Base-by-base conservation (phyloP, 2,888 invertebrate species). In the Steromphala cineraria region DNA sequence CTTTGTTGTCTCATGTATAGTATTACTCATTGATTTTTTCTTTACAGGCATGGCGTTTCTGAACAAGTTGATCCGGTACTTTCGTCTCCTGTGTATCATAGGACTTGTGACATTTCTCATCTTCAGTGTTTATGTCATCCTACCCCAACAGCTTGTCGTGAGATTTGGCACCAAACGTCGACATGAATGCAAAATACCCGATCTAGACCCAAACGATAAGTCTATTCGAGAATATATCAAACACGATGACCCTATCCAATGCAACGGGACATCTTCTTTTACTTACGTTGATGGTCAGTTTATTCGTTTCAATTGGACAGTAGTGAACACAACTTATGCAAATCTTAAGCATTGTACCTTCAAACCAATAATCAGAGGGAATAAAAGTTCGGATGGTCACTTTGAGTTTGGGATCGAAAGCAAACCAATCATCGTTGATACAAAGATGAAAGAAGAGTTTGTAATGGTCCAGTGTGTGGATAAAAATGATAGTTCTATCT, bases 381-480 rank as follows among this genome's bases (percentile, higher is more conserved):
- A 67, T 0, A n/a, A 21, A 31, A 36, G 21, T 31, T 21, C 28
- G 7, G 62, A 31, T 13, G 36, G 36, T 36, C 36, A 36, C 36
- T 76, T 40, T 56, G 31, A 53, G 13, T 24, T 8, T 15, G 76
- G 76, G 0, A 7, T 31, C n/a, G 56, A 67, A 67, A 10, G 13
- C 8, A 56, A 67, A 17, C 67, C 67, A 4, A 55, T 80, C 5
- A 19, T 52, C 31, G 40, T 46, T 31, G 82, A 84, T 52, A 77
- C 84, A 10, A 17, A 24, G 8, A 75, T 83, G 53, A 55, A 74
- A 10, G 21, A 80, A 10, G 85, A 87, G 78, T 89, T 87, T 67
- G 71, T 89, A 0, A 80, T 87, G 46, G 85, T 89, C 0, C 79
- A 82, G 13, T 89, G 88, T 52, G 83, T 79, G 40, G 80, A 82